Percentiles rank a stretch among this genome's conserved stretches.
Conservation (phyloP, 2,113 vertebrate species). For the Ophiodon elongatus region DNA sequence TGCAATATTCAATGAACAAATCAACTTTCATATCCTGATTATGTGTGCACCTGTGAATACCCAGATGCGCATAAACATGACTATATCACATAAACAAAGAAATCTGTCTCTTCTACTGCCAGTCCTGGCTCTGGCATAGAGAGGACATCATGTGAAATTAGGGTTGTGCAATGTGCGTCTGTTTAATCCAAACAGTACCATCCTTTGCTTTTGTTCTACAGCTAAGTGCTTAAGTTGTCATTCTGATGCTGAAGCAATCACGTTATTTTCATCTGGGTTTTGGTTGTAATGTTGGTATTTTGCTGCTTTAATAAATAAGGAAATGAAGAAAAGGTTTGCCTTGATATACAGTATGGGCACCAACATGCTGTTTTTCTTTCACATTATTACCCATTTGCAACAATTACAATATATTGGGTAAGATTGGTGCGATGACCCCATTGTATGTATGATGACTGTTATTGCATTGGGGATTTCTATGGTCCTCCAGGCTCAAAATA, state of each 20-base stretch:
- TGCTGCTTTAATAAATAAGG: background rate
- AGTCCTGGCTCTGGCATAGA: slow-evolving; percentile 5
- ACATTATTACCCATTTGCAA: slow-evolving; percentile 3
- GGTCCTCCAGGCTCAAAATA: background rate
- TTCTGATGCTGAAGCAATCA: background rate
- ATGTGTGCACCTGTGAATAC: slow-evolving; percentile 15
- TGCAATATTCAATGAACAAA: background rate
- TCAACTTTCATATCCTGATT: slow-evolving; percentile 7
- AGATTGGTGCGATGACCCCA: background rate
- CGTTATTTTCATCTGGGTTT: background rate
- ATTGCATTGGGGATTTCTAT: background rate
- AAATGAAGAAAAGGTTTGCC: background rate
- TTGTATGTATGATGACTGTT: background rate
- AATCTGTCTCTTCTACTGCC: slow-evolving; percentile 27
- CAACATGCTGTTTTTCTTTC: background rate
- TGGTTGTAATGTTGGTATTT: background rate
- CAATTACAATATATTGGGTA: background rate
- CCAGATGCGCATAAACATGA: slow-evolving; percentile 17
- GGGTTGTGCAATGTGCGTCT: slow-evolving; percentile 27
- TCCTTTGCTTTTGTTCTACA: slow-evolving; percentile 30
- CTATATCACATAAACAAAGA: slow-evolving; percentile 36
- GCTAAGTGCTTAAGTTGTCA: background rate
- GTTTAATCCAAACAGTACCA: slow-evolving; percentile 38
- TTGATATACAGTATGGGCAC: background rate
- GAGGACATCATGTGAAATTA: slow-evolving; percentile 37